phyloP scores from a whole-genome alignment of 2,797 vertebrate genomes.

The Cyclura pinguis region DNA sequence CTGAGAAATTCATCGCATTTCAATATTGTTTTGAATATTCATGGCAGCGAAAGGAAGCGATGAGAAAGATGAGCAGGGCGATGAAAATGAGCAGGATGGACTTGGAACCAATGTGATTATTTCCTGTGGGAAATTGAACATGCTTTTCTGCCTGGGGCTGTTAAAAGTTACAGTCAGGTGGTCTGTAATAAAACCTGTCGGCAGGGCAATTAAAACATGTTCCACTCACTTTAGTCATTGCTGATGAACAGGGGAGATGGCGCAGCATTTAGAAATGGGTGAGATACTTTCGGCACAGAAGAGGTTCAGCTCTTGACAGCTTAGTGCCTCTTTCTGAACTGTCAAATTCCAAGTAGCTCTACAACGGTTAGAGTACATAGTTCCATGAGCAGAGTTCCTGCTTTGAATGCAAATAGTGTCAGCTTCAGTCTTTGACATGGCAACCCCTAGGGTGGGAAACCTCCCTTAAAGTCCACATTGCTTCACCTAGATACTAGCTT shows the following conservation, averaged over 20 bases:
- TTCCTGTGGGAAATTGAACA: slow-evolving; percentile 6
- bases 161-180: slow-evolving; percentile 25
- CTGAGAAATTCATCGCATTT: slow-evolving; percentile 10
- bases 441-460: too few species aligned
- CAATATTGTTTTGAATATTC: slow-evolving; percentile 31
- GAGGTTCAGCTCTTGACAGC: background rate
- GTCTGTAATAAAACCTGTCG: slow-evolving; percentile 17
- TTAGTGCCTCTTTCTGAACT: too few species aligned
- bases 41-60: slow-evolving; percentile 11
- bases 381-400: background rate
- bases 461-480: too few species aligned
- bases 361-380: too few species aligned
- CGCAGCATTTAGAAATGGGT: background rate
- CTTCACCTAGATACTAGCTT: too few species aligned
- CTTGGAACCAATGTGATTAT: background rate
- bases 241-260: background rate
- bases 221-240: background rate
- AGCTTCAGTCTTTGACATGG: background rate
- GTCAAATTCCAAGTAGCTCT: background rate
- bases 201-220: slow-evolving; percentile 11
- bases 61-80: background rate
- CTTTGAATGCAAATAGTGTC: background rate
- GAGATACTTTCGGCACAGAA: background rate
- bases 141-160: background rate
- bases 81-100: slow-evolving; percentile 23